Evolutionary conservation across 1,140 invertebrate genomes (phyloP).

Genomic region (Lasioglossum albipes): DNA sequence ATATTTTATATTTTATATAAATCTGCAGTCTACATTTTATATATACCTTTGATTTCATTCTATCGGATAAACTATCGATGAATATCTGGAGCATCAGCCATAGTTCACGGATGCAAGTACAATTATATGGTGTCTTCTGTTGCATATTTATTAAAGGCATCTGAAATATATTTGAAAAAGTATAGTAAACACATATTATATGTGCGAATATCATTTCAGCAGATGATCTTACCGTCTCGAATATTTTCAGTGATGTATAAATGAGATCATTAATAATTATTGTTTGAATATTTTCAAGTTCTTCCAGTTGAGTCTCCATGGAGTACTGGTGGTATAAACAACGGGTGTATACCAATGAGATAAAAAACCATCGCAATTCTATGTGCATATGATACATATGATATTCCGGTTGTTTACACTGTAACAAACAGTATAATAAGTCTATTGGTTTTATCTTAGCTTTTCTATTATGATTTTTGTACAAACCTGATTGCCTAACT

Average conservation of each 20-base stretch:
- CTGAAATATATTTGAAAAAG: conserved; percentile 55
- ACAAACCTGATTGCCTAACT: conserved; percentile 75
- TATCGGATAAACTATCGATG: conserved; percentile 62
- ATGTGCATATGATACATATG: conserved; percentile 79
- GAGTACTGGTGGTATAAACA: conserved; percentile 57
- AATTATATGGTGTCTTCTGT: conserved; percentile 75
- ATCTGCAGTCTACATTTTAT: not conserved
- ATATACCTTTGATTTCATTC: conserved; percentile 66
- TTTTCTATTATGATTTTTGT: conserved; percentile 3
- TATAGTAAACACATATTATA: conserved; percentile 13
- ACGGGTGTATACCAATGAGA: conserved; percentile 69
- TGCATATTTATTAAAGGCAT: conserved; percentile 68
- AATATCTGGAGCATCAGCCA: conserved; percentile 78
- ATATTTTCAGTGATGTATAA: conserved; percentile 72
- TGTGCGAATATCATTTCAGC: not conserved
- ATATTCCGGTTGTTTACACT: conserved; percentile 77
- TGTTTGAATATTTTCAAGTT: conserved; percentile 65
- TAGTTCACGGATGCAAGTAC: conserved; percentile 77
- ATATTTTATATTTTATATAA: not conserved
- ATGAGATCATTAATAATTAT: conserved; percentile 72
- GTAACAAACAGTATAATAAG: conserved; percentile 38
- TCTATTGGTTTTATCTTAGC: conserved; percentile 14
- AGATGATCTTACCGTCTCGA: conserved; percentile 68
- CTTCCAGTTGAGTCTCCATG: conserved; percentile 53
- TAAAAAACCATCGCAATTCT: conserved; percentile 76